A percentile compares a stretch with the other conserved stretches of the same genome.
phyloP scores from a whole-genome alignment of 2,888 invertebrate genomes.

The Zootermopsis nevadensis region DNA sequence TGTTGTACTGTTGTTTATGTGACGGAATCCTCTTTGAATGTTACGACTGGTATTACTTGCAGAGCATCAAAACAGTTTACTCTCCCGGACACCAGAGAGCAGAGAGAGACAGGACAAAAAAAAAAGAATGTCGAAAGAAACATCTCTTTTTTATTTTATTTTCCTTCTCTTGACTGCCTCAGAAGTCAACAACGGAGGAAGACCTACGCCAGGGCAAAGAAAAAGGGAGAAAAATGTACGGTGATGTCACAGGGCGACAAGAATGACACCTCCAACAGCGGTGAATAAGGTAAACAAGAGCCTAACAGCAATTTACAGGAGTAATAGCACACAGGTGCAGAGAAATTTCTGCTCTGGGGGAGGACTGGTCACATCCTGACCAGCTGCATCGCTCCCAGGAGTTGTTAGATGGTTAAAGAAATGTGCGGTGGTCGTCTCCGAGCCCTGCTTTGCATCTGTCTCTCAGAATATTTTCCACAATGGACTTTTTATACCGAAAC shows the following conservation, averaged over 20 bases:
- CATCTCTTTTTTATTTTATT: neutral
- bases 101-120: neutral
- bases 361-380: too few species aligned
- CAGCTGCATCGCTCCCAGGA: too few species aligned
- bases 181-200: neutral
- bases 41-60: neutral
- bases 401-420: too few species aligned
- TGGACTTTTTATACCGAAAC: too few species aligned
- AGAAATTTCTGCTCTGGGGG: too few species aligned
- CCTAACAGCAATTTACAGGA: too few species aligned
- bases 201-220: constrained; percentile 13
- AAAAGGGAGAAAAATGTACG: neutral
- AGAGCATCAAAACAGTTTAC: constrained; percentile 10
- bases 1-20: neutral
- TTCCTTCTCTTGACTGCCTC: neutral
- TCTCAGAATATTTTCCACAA: too few species aligned
- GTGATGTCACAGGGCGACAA: neutral
- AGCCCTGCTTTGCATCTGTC: too few species aligned
- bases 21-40: neutral
- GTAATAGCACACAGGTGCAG: too few species aligned
- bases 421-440: too few species aligned
- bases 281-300: neutral
- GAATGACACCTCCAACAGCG: neutral
- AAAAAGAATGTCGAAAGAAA: neutral
- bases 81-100: neutral